phyloP scores from a whole-genome alignment of 2,888 invertebrate genomes.

The Abrostola tripartita region DNA sequence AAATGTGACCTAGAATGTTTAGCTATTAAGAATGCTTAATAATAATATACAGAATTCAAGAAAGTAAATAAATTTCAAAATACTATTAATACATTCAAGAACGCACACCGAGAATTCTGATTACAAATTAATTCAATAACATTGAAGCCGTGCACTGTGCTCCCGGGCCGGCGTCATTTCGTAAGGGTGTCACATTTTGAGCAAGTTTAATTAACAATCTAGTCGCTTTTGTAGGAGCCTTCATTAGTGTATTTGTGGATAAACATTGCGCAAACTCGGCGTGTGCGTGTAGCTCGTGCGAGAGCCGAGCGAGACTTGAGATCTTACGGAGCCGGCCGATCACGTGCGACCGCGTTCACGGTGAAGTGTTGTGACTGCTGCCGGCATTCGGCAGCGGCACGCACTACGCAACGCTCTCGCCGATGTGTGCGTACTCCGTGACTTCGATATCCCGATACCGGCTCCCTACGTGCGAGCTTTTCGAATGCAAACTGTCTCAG shows the following conservation, averaged over 20 bases:
- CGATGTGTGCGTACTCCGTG: slow-evolving; percentile 62
- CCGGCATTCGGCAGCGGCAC: slow-evolving; percentile 40
- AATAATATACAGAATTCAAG: slow-evolving; percentile 43
- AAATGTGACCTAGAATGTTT: slow-evolving; percentile 11
- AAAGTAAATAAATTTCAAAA: slow-evolving; percentile 71
- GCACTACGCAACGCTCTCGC: slow-evolving; percentile 42
- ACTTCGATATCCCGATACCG: slow-evolving; percentile 76
- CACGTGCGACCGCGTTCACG: slow-evolving; percentile 66
- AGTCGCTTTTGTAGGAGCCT: slow-evolving; percentile 88
- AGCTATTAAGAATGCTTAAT: slow-evolving; percentile 30
- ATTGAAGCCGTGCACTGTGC: slow-evolving; percentile 86
- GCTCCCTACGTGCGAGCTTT: slow-evolving; percentile 80
- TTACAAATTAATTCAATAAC: slow-evolving; percentile 88
- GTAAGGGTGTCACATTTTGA: slow-evolving; percentile 88
- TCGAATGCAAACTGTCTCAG: slow-evolving; percentile 86
- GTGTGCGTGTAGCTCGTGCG: slow-evolving; percentile 71
- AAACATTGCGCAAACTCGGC: slow-evolving; percentile 83
- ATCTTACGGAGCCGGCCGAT: slow-evolving; percentile 56
- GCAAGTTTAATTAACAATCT: slow-evolving; percentile 89
- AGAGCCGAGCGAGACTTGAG: slow-evolving; percentile 35
- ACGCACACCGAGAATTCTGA: slow-evolving; percentile 85
- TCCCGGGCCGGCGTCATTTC: slow-evolving; percentile 83
- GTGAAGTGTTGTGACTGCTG: slow-evolving; percentile 62
- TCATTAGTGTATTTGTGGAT: slow-evolving; percentile 88
- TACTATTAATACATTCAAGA: slow-evolving; percentile 81